These are phyloP conservation scores for Kryptolebias ocellatus DNA, from an alignment of 2,797 vertebrate genomes.

Conservation along the genomic window DNA sequence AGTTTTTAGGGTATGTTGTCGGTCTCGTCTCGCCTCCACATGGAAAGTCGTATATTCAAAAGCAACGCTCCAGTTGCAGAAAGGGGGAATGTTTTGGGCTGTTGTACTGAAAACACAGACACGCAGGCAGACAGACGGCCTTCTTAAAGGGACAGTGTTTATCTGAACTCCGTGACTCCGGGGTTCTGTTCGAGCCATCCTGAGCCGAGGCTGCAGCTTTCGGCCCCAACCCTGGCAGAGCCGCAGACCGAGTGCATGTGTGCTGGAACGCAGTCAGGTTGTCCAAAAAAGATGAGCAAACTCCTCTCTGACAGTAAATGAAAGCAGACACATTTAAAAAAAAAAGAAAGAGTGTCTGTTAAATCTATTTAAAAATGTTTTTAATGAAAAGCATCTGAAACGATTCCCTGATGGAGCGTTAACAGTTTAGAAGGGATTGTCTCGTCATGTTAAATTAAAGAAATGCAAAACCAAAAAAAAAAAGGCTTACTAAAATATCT, in stretches of 20 bases:
- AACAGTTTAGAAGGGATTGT: neutral
- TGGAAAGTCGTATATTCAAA: slow-evolving; percentile 64
- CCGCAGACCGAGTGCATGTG: slow-evolving; percentile 14
- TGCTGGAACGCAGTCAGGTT: slow-evolving; percentile 7
- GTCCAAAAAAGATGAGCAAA: slow-evolving; percentile 38
- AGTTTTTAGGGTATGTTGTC: slow-evolving; percentile 31
- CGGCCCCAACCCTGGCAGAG: slow-evolving; percentile 33
- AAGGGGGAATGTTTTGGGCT: slow-evolving; percentile 74
- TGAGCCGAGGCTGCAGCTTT: slow-evolving; percentile 59
- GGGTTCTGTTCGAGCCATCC: slow-evolving; percentile 68
- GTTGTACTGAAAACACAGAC: slow-evolving; percentile 77
- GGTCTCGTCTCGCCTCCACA: slow-evolving; percentile 36
- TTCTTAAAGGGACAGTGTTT: slow-evolving; percentile 71
- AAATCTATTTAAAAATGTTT: neutral
- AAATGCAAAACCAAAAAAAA: no score
- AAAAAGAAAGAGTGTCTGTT: neutral
- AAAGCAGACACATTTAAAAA: neutral
- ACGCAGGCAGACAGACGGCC: slow-evolving; percentile 70
- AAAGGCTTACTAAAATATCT: neutral
- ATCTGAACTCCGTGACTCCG: slow-evolving; percentile 74
- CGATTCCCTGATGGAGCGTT: no score
- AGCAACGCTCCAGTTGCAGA: slow-evolving; percentile 75
- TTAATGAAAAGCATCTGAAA: neutral
- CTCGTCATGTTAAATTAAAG: no score
- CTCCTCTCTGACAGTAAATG: slow-evolving; percentile 21